phyloP scores from a whole-genome alignment of 2,888 invertebrate genomes.

The Coelogynopora nodosa region DNA sequence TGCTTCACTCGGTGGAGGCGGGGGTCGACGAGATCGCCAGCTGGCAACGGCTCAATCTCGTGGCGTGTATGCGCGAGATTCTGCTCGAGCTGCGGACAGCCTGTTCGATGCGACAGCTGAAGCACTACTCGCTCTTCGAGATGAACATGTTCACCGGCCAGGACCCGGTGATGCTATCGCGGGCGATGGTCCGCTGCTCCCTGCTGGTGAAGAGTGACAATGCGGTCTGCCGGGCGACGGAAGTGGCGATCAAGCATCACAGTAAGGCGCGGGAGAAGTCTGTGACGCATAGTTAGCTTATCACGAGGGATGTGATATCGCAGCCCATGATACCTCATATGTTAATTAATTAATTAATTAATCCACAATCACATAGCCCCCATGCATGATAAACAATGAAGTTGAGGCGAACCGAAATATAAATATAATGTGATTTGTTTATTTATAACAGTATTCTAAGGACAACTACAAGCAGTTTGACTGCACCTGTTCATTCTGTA shows the following conservation, averaged over 20 bases:
- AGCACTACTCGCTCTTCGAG: conserved; percentile 9
- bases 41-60: conserved; percentile 2
- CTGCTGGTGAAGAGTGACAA: not conserved
- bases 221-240: not conserved
- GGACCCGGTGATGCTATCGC: not conserved
- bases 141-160: not conserved
- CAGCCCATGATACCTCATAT: too few relatives aligned
- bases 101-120: not conserved
- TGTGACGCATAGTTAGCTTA: too few relatives aligned
- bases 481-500: too few relatives aligned
- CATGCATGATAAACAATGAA: too few relatives aligned
- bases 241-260: not conserved
- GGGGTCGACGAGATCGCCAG: not conserved
- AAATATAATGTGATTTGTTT: too few relatives aligned
- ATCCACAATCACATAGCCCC: too few relatives aligned
- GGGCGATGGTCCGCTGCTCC: not conserved
- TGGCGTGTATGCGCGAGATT: not conserved
- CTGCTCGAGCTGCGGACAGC: not conserved
- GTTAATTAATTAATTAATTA: too few relatives aligned
- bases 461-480: too few relatives aligned
- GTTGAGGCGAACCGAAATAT: too few relatives aligned
- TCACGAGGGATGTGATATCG: too few relatives aligned
- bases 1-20: not conserved
- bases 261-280: too few relatives aligned
- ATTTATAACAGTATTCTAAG: too few relatives aligned